A percentile compares a stretch with the other conserved stretches of the same genome.
phyloP scores from a whole-genome alignment of 92 coral and sea anemone species.

The Heliopora coerulea region DNA sequence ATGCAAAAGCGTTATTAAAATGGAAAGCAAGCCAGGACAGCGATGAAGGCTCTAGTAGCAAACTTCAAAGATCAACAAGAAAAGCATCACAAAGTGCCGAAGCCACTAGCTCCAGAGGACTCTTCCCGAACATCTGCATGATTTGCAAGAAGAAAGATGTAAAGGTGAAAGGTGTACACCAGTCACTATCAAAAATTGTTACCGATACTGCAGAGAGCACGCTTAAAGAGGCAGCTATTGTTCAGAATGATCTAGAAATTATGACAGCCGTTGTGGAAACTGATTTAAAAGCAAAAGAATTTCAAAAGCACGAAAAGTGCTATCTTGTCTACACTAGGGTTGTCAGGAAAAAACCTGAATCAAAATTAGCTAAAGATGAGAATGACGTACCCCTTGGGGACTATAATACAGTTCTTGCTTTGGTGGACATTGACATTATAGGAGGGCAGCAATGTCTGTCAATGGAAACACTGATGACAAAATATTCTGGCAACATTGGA shows the following conservation, averaged over 20 bases:
- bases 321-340: constrained; percentile 13
- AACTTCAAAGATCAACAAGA: constrained; percentile 16
- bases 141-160: constrained; percentile 16
- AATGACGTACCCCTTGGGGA: constrained; percentile 8
- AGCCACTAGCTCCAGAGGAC: constrained; percentile 24
- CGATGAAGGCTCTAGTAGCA: not conserved
- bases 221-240: constrained; percentile 14
- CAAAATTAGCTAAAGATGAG: not conserved
- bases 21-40: constrained; percentile 11
- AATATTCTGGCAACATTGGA: constrained; percentile 1
- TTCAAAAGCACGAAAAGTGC: constrained; percentile 28
- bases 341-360: not conserved
- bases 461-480: constrained; percentile 17
- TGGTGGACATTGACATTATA: constrained; percentile 22
- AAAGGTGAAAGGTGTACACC: constrained; percentile 14
- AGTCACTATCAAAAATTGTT: constrained; percentile 11
- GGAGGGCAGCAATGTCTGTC: constrained; percentile 28
- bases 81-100: not conserved
- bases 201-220: constrained; percentile 17
- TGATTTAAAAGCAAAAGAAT: constrained; percentile 21
- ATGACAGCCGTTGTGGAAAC: constrained; percentile 18
- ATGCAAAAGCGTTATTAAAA: constrained; percentile 10
- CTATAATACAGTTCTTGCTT: constrained; percentile 11
- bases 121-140: constrained; percentile 30
- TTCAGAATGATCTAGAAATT: constrained; percentile 4